phyloP scores from a whole-genome alignment of 2,797 vertebrate genomes.

The Sebastes iracundus region DNA sequence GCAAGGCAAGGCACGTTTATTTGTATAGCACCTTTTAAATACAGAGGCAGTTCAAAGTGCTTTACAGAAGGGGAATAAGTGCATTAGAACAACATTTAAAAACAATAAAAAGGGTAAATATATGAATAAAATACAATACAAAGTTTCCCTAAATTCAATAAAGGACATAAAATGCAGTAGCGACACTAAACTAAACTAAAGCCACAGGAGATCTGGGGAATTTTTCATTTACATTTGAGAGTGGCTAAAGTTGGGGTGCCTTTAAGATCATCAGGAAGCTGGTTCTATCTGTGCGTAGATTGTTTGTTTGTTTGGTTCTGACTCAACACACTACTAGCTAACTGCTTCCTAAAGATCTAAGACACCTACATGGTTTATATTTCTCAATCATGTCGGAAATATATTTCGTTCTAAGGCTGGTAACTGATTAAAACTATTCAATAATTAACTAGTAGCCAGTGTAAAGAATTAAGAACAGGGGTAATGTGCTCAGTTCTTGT shows the following conservation, averaged over 20 bases:
- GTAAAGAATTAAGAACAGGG: background rate
- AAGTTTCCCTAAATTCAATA: background rate
- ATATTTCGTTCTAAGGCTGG: background rate
- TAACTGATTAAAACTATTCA: background rate
- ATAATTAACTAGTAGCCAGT: background rate
- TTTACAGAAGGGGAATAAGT: background rate
- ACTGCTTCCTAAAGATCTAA: background rate
- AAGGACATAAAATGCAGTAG: background rate
- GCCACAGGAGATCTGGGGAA: background rate
- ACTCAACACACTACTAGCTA: background rate
- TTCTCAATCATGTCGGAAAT: background rate
- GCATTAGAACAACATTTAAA: background rate
- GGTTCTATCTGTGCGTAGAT: background rate
- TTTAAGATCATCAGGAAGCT: background rate
- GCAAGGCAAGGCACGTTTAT: background rate
- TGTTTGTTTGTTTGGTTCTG: background rate
- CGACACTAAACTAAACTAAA: background rate
- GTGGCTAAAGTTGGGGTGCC: background rate
- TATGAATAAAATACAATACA: background rate
- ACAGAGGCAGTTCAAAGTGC: background rate
- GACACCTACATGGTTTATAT: background rate
- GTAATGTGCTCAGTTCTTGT: background rate
- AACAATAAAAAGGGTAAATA: background rate
- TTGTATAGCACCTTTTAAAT: constrained; percentile 5
- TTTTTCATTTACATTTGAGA: background rate